These are phyloP conservation scores for Drosophila bocqueti DNA, from an alignment of 1,140 invertebrate genomes.

Conservation along the genomic window DNA sequence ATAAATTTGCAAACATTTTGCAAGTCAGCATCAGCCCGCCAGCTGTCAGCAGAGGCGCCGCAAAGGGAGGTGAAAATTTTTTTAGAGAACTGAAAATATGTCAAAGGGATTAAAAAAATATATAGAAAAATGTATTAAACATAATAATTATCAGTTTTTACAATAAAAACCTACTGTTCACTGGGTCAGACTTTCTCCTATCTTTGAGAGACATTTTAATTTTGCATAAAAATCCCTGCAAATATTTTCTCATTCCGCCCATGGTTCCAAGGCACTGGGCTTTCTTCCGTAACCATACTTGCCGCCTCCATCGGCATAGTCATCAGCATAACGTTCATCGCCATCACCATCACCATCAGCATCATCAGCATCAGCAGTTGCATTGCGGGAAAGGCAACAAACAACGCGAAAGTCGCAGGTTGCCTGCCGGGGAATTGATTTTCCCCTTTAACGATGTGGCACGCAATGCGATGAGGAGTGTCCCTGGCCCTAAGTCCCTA, in stretches of 20 bases:
- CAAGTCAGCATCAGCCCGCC: constrained; percentile 63
- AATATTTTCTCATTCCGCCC: background rate
- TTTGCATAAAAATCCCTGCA: background rate
- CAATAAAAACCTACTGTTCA: no score
- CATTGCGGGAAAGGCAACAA: constrained; percentile 21
- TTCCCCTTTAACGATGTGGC: constrained; percentile 43
- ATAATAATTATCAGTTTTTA: background rate
- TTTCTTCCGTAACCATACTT: background rate
- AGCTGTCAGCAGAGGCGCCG: constrained; percentile 27
- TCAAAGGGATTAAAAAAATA: no score
- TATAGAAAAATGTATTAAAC: background rate
- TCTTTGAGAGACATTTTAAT: background rate
- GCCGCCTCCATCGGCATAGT: constrained; percentile 14
- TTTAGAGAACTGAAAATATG: background rate
- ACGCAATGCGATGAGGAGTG: constrained; percentile 1
- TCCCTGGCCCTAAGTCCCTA: background rate
- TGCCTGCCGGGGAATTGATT: constrained; percentile 54
- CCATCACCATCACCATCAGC: constrained; percentile 29
- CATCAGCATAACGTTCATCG: constrained; percentile 39
- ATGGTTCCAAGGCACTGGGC: background rate
- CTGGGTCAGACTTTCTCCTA: no score
- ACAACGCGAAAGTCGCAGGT: constrained; percentile 34
- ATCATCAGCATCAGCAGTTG: constrained; percentile 32
- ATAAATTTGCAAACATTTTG: constrained; percentile 80
- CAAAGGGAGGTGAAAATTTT: constrained; percentile 9